Percentiles rank a stretch among this genome's conserved stretches.
Conservation (phyloP, 2,888 invertebrate species). For the Steinernema hermaphroditum region DNA sequence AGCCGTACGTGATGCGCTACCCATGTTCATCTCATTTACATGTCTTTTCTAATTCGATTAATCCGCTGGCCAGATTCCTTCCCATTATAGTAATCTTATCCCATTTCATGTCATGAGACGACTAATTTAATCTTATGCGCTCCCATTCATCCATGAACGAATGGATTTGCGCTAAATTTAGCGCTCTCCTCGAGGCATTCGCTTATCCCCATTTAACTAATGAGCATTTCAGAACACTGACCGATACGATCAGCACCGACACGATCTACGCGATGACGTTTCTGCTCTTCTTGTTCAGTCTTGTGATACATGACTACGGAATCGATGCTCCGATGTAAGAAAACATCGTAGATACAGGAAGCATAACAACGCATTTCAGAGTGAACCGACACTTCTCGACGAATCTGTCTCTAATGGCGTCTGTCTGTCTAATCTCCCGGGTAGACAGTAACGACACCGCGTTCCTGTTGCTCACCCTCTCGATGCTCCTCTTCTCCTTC, state of each 20-base stretch:
- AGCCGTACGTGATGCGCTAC: too few relatives aligned
- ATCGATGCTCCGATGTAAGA: slow-evolving; percentile 76
- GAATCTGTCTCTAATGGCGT: slow-evolving; percentile 91
- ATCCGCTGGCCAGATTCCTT: too few relatives aligned
- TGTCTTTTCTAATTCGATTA: too few relatives aligned
- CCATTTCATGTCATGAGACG: not conserved
- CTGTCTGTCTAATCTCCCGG: slow-evolving; percentile 90
- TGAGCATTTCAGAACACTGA: slow-evolving; percentile 79
- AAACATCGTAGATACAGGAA: slow-evolving; percentile 9
- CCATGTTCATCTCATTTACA: too few relatives aligned
- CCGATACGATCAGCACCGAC: slow-evolving; percentile 93
- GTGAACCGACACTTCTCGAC: slow-evolving; percentile 88
- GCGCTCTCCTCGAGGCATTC: not conserved
- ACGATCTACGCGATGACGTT: slow-evolving; percentile 92
- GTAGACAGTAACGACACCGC: slow-evolving; percentile 83
- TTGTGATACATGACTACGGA: slow-evolving; percentile 90
- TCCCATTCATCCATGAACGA: not conserved
- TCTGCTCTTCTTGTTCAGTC: slow-evolving; percentile 82
- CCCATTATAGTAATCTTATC: not conserved
- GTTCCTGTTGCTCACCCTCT: slow-evolving; percentile 84
- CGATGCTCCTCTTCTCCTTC: slow-evolving; percentile 84
- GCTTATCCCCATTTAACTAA: not conserved
- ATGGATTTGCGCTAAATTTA: not conserved
- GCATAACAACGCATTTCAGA: slow-evolving; percentile 69
- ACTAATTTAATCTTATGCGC: not conserved